Evolutionary conservation across 2,113 vertebrate species (phyloP).

Genomic region (Anoplopoma fimbria): DNA sequence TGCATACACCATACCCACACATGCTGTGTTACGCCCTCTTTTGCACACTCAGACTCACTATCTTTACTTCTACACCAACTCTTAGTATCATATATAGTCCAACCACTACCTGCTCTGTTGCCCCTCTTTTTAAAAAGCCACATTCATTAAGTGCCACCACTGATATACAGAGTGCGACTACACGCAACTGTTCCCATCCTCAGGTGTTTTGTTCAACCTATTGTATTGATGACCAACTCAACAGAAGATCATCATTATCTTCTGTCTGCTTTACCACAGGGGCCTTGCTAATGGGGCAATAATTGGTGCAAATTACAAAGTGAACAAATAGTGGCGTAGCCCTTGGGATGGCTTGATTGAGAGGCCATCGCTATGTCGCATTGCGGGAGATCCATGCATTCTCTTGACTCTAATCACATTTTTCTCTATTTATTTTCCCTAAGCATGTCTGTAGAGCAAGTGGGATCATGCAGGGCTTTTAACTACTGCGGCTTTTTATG

Average conservation of each 20-base stretch:
- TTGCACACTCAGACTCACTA: neutral
- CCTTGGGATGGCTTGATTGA: conserved; percentile 63
- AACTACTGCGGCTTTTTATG: conserved; percentile 78
- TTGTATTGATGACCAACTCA: conserved; percentile 52
- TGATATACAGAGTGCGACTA: conserved; percentile 23
- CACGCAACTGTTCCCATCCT: conserved; percentile 32
- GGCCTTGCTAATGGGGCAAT: conserved; percentile 55
- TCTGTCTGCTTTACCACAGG: conserved; percentile 39
- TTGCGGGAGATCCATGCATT: conserved; percentile 67
- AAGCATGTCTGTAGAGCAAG: conserved; percentile 31
- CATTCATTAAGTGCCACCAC: conserved; percentile 40
- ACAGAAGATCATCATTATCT: conserved; percentile 53
- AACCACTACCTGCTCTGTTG: neutral
- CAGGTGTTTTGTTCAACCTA: conserved; percentile 41
- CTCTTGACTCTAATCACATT: conserved; percentile 55
- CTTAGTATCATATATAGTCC: neutral
- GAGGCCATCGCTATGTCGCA: conserved; percentile 68
- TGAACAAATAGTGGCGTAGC: conserved; percentile 44
- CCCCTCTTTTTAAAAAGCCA: conserved; percentile 34
- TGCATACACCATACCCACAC: neutral
- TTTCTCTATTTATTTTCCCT: conserved; percentile 35
- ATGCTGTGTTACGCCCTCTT: neutral
- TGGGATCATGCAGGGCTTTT: conserved; percentile 67
- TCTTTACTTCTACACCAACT: conserved; percentile 13
- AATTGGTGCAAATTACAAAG: conserved; percentile 69